Conservation (phyloP, 2,888 invertebrate genomes). For the Xestia xanthographa region DNA sequence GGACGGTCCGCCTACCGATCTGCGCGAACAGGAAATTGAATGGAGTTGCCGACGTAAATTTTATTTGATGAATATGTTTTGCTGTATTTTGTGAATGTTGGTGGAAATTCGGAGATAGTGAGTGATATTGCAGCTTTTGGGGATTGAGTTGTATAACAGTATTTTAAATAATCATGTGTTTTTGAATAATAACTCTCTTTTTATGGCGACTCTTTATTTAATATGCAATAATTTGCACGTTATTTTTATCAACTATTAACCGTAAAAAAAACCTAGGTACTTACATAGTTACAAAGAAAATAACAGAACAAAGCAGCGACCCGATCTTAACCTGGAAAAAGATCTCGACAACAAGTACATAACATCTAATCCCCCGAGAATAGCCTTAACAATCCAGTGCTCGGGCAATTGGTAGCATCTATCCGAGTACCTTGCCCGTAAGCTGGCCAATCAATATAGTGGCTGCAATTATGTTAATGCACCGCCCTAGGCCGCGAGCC, state of each 20-base stretch:
- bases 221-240: neutral
- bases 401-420: conserved; percentile 68
- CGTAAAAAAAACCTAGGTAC: neutral
- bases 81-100: conserved; percentile 42
- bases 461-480: conserved; percentile 89
- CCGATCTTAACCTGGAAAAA: conserved; percentile 39
- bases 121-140: conserved; percentile 26
- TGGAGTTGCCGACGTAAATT: conserved; percentile 60
- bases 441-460: conserved; percentile 87
- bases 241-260: too few species aligned
- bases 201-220: neutral
- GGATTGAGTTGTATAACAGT: conserved; percentile 1
- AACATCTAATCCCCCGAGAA: conserved; percentile 58
- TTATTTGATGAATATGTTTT: conserved; percentile 61
- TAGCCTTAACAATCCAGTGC: conserved; percentile 54
- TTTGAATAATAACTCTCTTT: neutral
- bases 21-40: conserved; percentile 64
- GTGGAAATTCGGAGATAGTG: conserved; percentile 24
- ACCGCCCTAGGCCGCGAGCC: conserved; percentile 80
- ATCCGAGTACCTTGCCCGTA: conserved; percentile 72
- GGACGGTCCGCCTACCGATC: conserved; percentile 73
- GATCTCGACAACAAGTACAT: conserved; percentile 41
- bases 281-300: neutral
- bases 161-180: neutral
- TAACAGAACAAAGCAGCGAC: conserved; percentile 2